A percentile compares a stretch with the other conserved stretches of the same genome.
Evolutionary conservation across 1,140 invertebrate genomes (phyloP).

Genomic region (Telenomus remus): DNA sequence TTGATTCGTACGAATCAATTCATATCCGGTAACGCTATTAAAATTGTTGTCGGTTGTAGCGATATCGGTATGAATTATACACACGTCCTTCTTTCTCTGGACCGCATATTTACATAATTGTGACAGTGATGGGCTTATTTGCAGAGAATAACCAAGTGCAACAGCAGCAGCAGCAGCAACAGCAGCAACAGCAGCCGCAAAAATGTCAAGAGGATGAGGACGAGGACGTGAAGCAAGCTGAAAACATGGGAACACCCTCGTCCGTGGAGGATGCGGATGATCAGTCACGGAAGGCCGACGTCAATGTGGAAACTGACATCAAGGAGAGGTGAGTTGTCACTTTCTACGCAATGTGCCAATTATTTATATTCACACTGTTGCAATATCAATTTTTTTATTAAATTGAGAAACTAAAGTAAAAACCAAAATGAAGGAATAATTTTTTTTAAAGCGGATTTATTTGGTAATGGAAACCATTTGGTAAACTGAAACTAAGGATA

Average conservation of each 20-base stretch:
- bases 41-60: conserved; percentile 27
- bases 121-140: conserved; percentile 50
- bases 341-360: conserved; percentile 9
- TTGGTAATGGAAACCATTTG: no score
- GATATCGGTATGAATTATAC: conserved; percentile 30
- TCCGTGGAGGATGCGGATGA: conserved; percentile 25
- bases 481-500: no score
- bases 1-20: neutral
- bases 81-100: conserved; percentile 10
- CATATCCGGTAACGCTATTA: conserved; percentile 14
- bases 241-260: conserved; percentile 38
- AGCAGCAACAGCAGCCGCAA: conserved; percentile 13
- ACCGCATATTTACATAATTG: conserved; percentile 37
- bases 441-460: no score
- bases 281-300: conserved; percentile 36
- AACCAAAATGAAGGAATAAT: no score
- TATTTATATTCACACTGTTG: neutral
- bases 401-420: no score
- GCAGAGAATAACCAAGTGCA: conserved; percentile 41
- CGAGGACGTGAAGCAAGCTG: conserved; percentile 37
- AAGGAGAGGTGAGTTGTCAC: conserved; percentile 32
- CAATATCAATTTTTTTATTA: no score
- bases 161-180: conserved; percentile 18
- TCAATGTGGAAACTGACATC: conserved; percentile 34
- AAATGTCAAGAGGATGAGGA: conserved; percentile 43